A percentile compares a stretch with the other conserved stretches of the same genome.
These are phyloP conservation scores for Hypercompe scribonia DNA, from an alignment of 2,888 invertebrate genomes.

Conservation along the genomic window DNA sequence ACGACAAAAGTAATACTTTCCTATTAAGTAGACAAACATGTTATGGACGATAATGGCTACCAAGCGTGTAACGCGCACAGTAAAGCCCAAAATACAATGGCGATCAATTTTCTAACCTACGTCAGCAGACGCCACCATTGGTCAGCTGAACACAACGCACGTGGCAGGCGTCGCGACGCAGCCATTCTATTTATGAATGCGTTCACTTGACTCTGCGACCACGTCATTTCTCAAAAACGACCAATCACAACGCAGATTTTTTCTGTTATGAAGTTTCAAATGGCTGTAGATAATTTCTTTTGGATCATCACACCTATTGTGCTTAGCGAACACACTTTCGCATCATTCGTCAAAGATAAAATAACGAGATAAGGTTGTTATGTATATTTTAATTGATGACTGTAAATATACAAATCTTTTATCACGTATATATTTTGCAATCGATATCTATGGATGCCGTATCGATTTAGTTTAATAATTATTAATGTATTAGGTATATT, in stretches of 20 bases:
- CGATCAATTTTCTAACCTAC: slow-evolving; percentile 32
- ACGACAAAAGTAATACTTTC: neutral
- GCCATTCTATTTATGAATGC: slow-evolving; percentile 47
- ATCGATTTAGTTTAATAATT: slow-evolving; percentile 32
- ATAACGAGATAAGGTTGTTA: slow-evolving; percentile 31
- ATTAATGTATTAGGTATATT: slow-evolving; percentile 26
- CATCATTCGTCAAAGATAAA: slow-evolving; percentile 50
- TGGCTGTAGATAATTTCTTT: slow-evolving; percentile 28
- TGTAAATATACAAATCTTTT: slow-evolving; percentile 29
- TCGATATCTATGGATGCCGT: slow-evolving; percentile 31
- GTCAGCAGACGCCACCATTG: slow-evolving; percentile 52
- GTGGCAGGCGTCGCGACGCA: slow-evolving; percentile 49
- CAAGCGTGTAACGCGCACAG: neutral
- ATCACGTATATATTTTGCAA: slow-evolving; percentile 29
- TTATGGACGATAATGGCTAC: neutral
- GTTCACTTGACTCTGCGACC: slow-evolving; percentile 38
- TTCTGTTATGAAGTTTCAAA: slow-evolving; percentile 31
- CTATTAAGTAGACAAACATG: slow-evolving; percentile 3
- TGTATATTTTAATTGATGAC: slow-evolving; percentile 41
- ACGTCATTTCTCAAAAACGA: slow-evolving; percentile 52
- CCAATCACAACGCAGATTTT: slow-evolving; percentile 58
- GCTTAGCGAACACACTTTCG: slow-evolving; percentile 29
- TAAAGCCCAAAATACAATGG: slow-evolving; percentile 26
- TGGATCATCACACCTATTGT: slow-evolving; percentile 36
- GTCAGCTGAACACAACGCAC: slow-evolving; percentile 34